Base-by-base conservation (phyloP, 2,888 invertebrate species). In the Tenthredo notha region DNA sequence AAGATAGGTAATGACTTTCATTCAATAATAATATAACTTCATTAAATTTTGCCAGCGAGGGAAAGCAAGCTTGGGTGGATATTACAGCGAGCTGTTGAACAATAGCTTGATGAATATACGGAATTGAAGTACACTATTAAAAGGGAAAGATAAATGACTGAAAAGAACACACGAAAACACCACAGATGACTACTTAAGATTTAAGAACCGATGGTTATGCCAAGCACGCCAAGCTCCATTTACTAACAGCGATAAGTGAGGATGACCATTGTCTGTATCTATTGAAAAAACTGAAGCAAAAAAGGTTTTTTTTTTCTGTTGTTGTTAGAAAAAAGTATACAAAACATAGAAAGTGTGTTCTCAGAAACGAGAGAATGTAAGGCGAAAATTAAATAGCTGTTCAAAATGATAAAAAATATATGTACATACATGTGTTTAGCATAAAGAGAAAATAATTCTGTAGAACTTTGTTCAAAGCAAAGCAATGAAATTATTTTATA, bases 251-350 rank as follows among this genome's bases (percentile, higher is more conserved):
- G n/a, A 82, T 47, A 75, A 84, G 74, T 72, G 58, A 77, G 29
- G 47, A 65, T 78, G 47, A 80, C 47, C 84, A 67, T 77, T 67
- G 70, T 33, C 54, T 82, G 80, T 65, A 85, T 85, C 82, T 85
- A 82, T 40, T 58, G 50, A 82, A 84, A 80, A 72, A 54, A 67
- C 77, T 29, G 67, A 65, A 84, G 77, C 37, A 78, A 78, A 84
- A 84, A 65, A 18, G n/a, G 50, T 65, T 40, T 15, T 33, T 43
- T 54, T 2, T 33, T 33, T 2, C 4, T 33, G 2, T 33, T 33
- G 33, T 33, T 54, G 6, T 54, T 75, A 47, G 43, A 47, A 25
- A 29, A 47, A 75, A 50, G 29, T 29, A 7, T 29, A 75, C 50
- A 50, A 75, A 75, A 75, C 25, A 75, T 15, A 47, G 18, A 33